phyloP scores from a whole-genome alignment of 2,797 vertebrate genomes.

The Tauraco hartlaubi region DNA sequence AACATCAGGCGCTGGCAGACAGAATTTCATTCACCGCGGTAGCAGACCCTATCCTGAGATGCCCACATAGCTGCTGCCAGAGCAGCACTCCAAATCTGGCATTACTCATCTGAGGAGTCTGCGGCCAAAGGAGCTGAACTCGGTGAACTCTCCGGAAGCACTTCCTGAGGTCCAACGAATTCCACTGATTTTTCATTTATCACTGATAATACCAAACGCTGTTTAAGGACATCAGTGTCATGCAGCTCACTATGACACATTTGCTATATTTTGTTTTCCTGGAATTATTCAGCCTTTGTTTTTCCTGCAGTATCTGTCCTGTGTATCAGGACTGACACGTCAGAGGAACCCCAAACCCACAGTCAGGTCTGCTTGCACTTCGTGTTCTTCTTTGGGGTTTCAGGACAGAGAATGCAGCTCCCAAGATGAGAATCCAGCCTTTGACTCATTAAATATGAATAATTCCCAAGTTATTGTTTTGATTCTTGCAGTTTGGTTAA shows the following conservation, averaged over 20 bases:
- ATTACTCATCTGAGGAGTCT: neutral
- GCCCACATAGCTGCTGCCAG: neutral
- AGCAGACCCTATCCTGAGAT: neutral
- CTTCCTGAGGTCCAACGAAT: neutral
- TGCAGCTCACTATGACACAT: neutral
- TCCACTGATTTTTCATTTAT: neutral
- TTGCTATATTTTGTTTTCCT: slow-evolving; percentile 15
- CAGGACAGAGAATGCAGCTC: neutral
- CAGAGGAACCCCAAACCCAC: neutral
- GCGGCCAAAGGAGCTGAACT: neutral
- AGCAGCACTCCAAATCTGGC: neutral
- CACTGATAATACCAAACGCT: neutral
- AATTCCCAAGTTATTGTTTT: neutral
- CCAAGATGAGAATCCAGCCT: neutral
- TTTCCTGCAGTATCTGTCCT: neutral
- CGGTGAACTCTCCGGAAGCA: neutral
- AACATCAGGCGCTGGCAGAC: neutral
- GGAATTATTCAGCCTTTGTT: neutral
- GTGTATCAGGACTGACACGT: neutral
- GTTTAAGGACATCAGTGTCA: neutral
- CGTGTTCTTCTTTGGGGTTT: neutral
- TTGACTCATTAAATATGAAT: neutral
- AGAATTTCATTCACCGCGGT: rapidly evolving
- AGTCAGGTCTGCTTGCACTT: rapidly evolving
- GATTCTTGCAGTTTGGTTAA: neutral